Conservation (phyloP, 2,113 vertebrate genomes). For the Perognathus longimembris region DNA sequence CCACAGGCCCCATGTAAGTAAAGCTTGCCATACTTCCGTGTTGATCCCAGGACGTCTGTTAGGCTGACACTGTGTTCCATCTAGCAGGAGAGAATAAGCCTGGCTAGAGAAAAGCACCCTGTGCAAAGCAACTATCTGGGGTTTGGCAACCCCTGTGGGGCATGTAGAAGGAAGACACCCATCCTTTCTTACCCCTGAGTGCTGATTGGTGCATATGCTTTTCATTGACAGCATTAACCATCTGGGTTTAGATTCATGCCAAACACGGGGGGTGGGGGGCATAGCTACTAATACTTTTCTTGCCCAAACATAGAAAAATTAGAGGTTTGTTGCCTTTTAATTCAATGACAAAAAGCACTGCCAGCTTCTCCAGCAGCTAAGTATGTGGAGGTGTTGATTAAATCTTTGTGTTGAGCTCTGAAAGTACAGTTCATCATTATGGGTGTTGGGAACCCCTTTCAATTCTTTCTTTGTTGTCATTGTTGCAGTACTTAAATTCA, state of each 20-base stretch:
- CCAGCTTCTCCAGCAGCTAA: background rate
- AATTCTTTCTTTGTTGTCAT: slow-evolving; percentile 58
- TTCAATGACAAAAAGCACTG: background rate
- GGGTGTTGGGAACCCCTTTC: slow-evolving; percentile 14
- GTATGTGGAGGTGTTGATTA: slow-evolving; percentile 54
- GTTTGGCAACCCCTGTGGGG: background rate
- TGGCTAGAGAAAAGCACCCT: background rate
- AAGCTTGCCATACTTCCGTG: background rate
- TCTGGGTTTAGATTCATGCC: background rate
- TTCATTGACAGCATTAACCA: rapidly evolving
- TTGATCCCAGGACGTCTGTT: background rate
- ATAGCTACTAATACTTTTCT: slow-evolving; percentile 41
- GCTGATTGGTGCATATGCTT: background rate
- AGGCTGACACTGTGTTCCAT: background rate
- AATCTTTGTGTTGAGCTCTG: slow-evolving; percentile 58
- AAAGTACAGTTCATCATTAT: slow-evolving; percentile 49
- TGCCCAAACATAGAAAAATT: slow-evolving; percentile 12
- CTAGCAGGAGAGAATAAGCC: background rate
- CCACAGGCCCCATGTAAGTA: background rate
- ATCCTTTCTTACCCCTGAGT: background rate
- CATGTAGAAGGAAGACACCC: background rate
- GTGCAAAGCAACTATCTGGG: background rate
- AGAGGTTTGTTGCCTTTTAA: background rate
- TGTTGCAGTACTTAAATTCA: slow-evolving; percentile 54
- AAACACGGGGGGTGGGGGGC: background rate